Conservation (phyloP, 1,140 invertebrate genomes). For the Drosophila azteca region DNA sequence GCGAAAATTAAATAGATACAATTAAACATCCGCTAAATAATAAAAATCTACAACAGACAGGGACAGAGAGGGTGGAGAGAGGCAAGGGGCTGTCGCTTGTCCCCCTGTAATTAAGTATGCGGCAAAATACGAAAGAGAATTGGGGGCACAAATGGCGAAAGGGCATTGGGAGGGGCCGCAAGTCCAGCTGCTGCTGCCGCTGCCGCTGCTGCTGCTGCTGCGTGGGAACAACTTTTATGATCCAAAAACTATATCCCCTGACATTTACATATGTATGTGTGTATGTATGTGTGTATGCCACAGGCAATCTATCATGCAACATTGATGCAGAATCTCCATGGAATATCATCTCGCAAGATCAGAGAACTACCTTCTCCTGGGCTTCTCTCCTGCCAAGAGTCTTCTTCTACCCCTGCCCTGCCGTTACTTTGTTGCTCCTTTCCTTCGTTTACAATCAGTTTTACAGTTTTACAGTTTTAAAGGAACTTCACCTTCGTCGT, state of each 20-base stretch:
- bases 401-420: constrained; percentile 11
- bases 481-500: constrained; percentile 47
- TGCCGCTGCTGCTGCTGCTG: background rate
- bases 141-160: background rate
- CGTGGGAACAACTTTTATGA: constrained; percentile 39
- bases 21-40: constrained; percentile 83
- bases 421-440: constrained; percentile 42
- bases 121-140: constrained; percentile 22
- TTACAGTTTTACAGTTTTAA: constrained; percentile 66
- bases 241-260: background rate
- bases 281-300: background rate
- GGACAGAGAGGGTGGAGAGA: constrained; percentile 1
- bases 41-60: constrained; percentile 62
- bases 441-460: constrained; percentile 63
- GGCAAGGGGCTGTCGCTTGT: constrained; percentile 28
- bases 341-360: no score
- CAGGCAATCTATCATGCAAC: constrained; percentile 3
- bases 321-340: background rate
- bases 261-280: background rate
- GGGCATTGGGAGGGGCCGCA: no score
- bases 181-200: no score
- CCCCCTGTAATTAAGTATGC: constrained; percentile 47
- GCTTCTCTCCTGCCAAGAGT: background rate
- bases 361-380: no score
- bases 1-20: constrained; percentile 83